Evolutionary conservation across 2,113 vertebrate species (phyloP).

Genomic region (Gopherus flavomarginatus): DNA sequence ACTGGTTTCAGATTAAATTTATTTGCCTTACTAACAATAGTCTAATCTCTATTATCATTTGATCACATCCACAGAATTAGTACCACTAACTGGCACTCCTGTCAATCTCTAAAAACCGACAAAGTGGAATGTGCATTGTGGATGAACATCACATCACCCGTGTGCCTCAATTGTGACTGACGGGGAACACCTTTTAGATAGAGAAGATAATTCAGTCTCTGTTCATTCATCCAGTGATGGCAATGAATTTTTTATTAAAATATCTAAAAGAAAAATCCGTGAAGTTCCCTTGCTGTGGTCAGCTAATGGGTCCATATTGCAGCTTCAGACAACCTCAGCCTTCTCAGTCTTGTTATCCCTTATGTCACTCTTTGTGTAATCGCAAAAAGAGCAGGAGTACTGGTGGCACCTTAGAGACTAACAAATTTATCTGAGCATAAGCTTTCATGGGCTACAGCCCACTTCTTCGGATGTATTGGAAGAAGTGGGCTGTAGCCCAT

Average conservation of each 20-base stretch:
- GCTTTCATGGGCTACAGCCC: no score
- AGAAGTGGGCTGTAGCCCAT: no score
- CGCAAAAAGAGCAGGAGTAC: not conserved
- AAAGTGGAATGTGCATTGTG: not conserved
- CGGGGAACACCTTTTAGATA: not conserved
- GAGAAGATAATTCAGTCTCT: not conserved
- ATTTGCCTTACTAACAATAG: not conserved
- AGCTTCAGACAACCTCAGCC: not conserved
- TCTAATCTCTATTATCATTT: not conserved
- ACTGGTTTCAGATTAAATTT: not conserved
- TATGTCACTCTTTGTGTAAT: not conserved
- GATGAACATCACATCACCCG: not conserved
- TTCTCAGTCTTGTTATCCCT: not conserved
- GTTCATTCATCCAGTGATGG: accelerated
- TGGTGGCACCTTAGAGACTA: no score
- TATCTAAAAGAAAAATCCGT: not conserved
- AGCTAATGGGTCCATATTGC: not conserved
- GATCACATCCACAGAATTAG: not conserved
- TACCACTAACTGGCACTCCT: not conserved
- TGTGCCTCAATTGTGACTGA: not conserved
- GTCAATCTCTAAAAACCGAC: not conserved
- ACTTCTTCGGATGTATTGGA: no score
- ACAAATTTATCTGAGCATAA: no score
- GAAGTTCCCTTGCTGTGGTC: not conserved
- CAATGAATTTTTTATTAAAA: not conserved